Evolutionary conservation across 2,797 vertebrate genomes (phyloP).

Genomic region (Danio kyathit): DNA sequence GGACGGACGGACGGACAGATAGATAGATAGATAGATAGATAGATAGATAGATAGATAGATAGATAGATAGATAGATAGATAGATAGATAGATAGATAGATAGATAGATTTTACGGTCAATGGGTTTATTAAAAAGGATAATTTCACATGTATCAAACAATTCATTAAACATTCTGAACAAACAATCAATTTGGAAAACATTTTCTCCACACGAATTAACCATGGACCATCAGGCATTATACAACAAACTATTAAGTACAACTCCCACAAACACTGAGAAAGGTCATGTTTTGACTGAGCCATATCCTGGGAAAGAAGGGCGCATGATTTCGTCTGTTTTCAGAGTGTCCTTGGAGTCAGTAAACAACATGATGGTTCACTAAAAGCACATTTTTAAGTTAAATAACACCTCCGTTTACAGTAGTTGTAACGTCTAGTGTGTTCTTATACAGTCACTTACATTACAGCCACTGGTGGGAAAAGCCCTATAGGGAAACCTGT

Average conservation of each 20-base stretch:
- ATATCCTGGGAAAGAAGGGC: background rate
- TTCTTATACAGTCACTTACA: background rate
- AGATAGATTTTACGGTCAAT: background rate
- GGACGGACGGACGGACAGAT: too few species aligned
- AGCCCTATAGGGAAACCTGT: background rate
- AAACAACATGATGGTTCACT: background rate
- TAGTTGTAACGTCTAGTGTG: background rate
- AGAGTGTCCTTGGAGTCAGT: background rate
- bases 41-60: too few species aligned
- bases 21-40: too few species aligned
- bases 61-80: too few species aligned
- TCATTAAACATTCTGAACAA: background rate
- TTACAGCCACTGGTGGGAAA: background rate
- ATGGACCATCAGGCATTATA: conserved; percentile 4
- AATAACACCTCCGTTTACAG: background rate
- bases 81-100: too few species aligned
- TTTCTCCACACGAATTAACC: background rate
- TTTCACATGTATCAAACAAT: background rate
- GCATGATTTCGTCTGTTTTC: background rate
- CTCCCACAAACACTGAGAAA: conserved; percentile 12
- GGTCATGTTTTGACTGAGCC: conserved; percentile 32
- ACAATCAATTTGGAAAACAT: background rate
- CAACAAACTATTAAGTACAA: conserved; percentile 12
- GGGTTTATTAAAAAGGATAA: background rate
- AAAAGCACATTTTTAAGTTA: background rate